A percentile compares a stretch with the other conserved stretches of the same genome.
Conservation (phyloP, 2,797 vertebrate species). For the Heteromormyrus szaboi region DNA sequence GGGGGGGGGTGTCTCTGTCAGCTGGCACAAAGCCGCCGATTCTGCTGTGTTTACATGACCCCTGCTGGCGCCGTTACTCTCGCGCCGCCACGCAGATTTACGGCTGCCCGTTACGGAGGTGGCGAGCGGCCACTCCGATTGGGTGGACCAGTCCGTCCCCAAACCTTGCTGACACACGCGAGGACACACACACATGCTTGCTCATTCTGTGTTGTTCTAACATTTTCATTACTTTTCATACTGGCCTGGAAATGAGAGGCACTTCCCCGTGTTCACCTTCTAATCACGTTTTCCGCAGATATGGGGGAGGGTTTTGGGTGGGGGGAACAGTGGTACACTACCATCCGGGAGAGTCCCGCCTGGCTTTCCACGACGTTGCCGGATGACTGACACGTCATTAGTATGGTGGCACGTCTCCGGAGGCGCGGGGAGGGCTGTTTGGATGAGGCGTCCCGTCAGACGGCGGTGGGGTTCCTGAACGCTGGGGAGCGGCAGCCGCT, state of each 20-base stretch:
- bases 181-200: conserved; percentile 39
- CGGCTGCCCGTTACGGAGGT: not conserved
- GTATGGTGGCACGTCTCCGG: conserved; percentile 23
- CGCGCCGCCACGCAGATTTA: not conserved
- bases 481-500: not conserved
- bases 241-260: not conserved
- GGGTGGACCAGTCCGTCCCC: not conserved
- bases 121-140: not conserved
- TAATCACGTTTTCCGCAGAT: not conserved
- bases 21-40: not conserved
- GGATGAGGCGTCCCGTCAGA: conserved; percentile 43
- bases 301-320: not conserved
- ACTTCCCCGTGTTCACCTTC: not conserved
- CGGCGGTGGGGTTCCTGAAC: not conserved
- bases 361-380: not conserved
- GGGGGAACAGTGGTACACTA: too few species aligned
- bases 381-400: conserved; percentile 50
- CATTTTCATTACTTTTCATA: not conserved
- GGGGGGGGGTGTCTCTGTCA: not conserved
- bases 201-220: not conserved
- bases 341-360: not conserved
- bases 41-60: conserved; percentile 12
- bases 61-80: not conserved
- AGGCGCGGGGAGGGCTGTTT: conserved; percentile 37
- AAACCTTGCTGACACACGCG: not conserved